These are phyloP conservation scores for Grammomys surdaster DNA, from an alignment of 2,113 vertebrate genomes.

Conservation along the genomic window DNA sequence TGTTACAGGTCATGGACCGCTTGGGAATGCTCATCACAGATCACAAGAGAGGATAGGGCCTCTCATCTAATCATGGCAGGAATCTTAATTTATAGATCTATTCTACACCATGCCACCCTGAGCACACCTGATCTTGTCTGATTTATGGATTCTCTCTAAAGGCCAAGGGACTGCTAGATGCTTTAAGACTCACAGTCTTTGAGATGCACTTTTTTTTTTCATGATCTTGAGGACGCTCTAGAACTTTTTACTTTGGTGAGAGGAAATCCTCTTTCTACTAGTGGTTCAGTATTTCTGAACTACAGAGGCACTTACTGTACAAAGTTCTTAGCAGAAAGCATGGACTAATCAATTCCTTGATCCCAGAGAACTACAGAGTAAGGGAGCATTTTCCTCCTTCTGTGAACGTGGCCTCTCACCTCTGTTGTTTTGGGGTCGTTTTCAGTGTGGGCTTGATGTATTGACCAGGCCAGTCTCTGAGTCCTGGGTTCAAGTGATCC, in stretches of 20 bases:
- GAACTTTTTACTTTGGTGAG: background rate
- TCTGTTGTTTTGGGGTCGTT: background rate
- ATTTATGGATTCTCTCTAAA: too few relatives aligned
- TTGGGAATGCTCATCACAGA: background rate
- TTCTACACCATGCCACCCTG: background rate
- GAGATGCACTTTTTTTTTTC: background rate
- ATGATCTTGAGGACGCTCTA: background rate
- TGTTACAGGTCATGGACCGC: rapidly evolving
- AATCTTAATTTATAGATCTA: background rate
- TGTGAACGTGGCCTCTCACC: background rate
- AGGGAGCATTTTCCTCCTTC: background rate
- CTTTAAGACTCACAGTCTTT: background rate
- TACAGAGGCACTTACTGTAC: background rate
- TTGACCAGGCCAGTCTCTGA: background rate
- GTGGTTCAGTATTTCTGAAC: background rate
- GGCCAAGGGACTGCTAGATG: background rate
- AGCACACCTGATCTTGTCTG: background rate
- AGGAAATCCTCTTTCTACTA: background rate
- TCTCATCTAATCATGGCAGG: background rate
- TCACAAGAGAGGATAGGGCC: too few relatives aligned
- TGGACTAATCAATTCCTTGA: background rate
- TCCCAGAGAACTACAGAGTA: background rate
- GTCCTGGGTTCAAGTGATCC: background rate
- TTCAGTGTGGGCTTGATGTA: too few relatives aligned
- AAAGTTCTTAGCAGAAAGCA: background rate